Conservation (phyloP, 2,888 invertebrate genomes). For the Achlya flavicornis region DNA sequence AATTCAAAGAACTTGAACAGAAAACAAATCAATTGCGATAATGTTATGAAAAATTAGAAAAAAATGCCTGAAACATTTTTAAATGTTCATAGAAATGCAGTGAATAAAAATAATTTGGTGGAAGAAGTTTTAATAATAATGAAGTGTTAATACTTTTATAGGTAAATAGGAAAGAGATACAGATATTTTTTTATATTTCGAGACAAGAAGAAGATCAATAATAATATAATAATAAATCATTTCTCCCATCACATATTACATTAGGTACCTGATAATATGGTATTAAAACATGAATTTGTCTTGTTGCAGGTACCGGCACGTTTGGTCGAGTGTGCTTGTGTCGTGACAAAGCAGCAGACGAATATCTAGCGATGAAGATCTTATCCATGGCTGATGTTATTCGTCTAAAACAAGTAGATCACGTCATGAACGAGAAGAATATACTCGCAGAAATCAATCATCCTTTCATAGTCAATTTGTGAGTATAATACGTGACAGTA, state of each 20-base stretch:
- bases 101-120: background rate
- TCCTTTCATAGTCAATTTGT: conserved; percentile 95
- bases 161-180: too few species aligned
- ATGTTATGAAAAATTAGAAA: background rate
- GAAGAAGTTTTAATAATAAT: background rate
- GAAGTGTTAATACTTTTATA: too few species aligned
- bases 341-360: conserved; percentile 91
- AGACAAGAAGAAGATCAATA: too few species aligned
- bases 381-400: conserved; percentile 97
- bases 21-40: background rate
- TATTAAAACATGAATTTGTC: conserved; percentile 16
- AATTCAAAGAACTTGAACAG: background rate
- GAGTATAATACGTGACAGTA: conserved; percentile 43
- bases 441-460: conserved; percentile 95
- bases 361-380: conserved; percentile 96
- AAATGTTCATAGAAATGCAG: background rate
- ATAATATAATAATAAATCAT: too few species aligned
- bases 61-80: background rate
- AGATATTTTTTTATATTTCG: too few species aligned
- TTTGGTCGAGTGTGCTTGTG: conserved; percentile 97
- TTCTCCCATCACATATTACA: too few species aligned
- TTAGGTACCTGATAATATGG: background rate
- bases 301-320: conserved; percentile 93
- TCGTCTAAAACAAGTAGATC: conserved; percentile 97
- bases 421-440: conserved; percentile 98